Evolutionary conservation across 2,888 invertebrate species (phyloP).

Genomic region (Augiades crinisus): DNA sequence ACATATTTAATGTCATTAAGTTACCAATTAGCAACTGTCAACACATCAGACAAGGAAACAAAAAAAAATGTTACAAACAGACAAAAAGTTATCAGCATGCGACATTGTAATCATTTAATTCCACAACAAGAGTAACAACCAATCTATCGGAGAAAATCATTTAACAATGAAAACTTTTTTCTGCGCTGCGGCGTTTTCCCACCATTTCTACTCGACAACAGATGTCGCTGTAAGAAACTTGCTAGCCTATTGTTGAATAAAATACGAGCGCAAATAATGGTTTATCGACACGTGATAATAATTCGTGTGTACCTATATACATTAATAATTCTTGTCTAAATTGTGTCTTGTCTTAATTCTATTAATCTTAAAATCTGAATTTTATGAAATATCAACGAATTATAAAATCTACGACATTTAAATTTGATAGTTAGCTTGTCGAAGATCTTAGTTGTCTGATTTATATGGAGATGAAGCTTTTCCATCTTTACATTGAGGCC

Average conservation of each 20-base stretch:
- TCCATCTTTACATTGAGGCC: too few species aligned
- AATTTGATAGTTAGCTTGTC: too few species aligned
- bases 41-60: constrained; percentile 9
- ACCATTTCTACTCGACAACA: constrained; percentile 63
- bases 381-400: too few species aligned
- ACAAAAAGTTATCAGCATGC: constrained; percentile 15
- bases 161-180: constrained; percentile 41
- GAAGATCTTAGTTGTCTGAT: too few species aligned
- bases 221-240: constrained; percentile 53
- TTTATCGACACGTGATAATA: too few species aligned
- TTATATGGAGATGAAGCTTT: too few species aligned
- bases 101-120: constrained; percentile 22
- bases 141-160: constrained; percentile 40
- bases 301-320: too few species aligned
- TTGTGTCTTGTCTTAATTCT: too few species aligned
- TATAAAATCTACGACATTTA: too few species aligned
- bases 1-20: too few species aligned
- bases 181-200: constrained; percentile 39
- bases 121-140: constrained; percentile 15
- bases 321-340: too few species aligned
- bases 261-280: constrained; percentile 29
- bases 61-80: background rate
- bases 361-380: too few species aligned
- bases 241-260: constrained; percentile 35
- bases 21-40: background rate